A percentile compares a stretch with the other conserved stretches of the same genome.
phyloP scores from a whole-genome alignment of 2,797 vertebrate genomes.

The Cirrhinus molitorella region DNA sequence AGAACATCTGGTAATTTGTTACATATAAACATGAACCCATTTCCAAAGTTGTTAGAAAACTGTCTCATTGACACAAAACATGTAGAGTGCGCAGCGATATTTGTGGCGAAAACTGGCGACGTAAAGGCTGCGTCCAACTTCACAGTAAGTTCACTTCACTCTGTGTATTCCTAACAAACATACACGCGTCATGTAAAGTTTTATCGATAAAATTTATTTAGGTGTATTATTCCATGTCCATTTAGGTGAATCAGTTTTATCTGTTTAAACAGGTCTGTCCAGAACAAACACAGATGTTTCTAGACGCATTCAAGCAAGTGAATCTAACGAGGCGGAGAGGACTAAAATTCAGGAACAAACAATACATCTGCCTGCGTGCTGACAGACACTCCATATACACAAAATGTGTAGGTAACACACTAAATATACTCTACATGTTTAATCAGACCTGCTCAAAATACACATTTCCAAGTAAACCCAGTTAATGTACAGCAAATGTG shows the following conservation, averaged over 20 bases:
- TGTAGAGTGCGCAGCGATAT: constrained; percentile 60
- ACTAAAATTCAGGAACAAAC: constrained; percentile 53
- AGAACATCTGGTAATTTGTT: neutral
- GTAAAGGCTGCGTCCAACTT: constrained; percentile 50
- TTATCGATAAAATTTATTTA: neutral
- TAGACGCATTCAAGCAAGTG: constrained; percentile 59
- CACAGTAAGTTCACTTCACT: constrained; percentile 50
- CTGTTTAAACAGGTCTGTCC: constrained; percentile 46
- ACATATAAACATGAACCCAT: constrained; percentile 53
- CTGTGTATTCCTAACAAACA: neutral
- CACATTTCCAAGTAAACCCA: neutral
- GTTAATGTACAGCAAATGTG: neutral
- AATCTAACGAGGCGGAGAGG: constrained; percentile 52
- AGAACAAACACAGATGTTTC: constrained; percentile 52
- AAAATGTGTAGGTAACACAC: constrained; percentile 56
- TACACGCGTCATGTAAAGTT: neutral
- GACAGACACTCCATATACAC: constrained; percentile 64
- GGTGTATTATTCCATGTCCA: neutral
- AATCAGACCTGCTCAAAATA: neutral
- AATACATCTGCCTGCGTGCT: constrained; percentile 65
- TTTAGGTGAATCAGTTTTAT: neutral
- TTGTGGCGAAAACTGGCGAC: constrained; percentile 52
- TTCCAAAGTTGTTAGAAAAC: constrained; percentile 56
- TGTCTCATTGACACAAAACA: constrained; percentile 60
- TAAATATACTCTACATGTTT: neutral